phyloP scores from a whole-genome alignment of 2,797 vertebrate genomes.

The Chromis chromis region DNA sequence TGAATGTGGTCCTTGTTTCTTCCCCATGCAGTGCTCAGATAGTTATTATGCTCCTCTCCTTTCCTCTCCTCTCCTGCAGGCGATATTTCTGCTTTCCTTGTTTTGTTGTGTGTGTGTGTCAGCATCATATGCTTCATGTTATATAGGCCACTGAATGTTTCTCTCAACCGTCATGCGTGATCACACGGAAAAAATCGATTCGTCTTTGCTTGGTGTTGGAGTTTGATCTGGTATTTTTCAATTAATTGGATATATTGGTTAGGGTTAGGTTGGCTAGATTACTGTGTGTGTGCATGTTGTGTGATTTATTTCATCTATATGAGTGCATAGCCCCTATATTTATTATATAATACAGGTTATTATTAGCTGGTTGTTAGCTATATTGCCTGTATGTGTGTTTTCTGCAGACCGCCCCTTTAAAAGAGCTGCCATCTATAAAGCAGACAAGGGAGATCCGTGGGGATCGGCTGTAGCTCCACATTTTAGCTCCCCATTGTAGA shows the following conservation, averaged over 20 bases:
- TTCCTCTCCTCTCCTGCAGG: constrained; percentile 35
- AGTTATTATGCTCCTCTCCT: constrained; percentile 40
- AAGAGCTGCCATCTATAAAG: neutral
- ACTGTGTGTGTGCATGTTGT: neutral
- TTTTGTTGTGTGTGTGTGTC: constrained; percentile 23
- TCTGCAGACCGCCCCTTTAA: neutral
- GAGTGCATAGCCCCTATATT: neutral
- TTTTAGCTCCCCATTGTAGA: neutral
- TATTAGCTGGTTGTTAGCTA: neutral
- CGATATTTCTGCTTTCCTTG: constrained; percentile 35
- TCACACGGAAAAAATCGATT: constrained; percentile 16
- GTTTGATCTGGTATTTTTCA: neutral
- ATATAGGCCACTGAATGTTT: constrained; percentile 5
- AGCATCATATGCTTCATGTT: constrained; percentile 36
- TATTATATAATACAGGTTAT: neutral
- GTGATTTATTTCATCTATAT: neutral
- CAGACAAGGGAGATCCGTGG: neutral
- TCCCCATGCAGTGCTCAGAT: constrained; percentile 56
- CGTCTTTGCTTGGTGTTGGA: neutral
- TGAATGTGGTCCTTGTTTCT: constrained; percentile 81
- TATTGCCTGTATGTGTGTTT: neutral
- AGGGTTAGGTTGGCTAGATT: neutral
- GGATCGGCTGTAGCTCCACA: constrained; percentile 5
- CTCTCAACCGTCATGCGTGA: constrained; percentile 11
- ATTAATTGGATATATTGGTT: neutral